A percentile compares a stretch with the other conserved stretches of the same genome.
Conservation (phyloP, 2,888 invertebrate genomes). For the Platycheirus albimanus region DNA sequence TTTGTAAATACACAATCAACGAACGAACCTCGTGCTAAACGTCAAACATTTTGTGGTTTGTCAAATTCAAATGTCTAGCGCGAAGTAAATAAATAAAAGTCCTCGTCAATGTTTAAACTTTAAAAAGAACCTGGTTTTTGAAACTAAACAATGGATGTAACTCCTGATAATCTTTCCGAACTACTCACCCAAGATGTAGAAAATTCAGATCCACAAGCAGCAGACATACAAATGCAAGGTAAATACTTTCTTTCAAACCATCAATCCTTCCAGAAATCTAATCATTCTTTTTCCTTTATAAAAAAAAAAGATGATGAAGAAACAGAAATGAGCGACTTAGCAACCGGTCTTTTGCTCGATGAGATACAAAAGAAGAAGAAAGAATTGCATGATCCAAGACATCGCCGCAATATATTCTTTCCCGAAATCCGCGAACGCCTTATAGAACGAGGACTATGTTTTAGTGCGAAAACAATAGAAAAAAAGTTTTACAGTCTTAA, state of each 20-base stretch:
- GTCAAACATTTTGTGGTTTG: no score
- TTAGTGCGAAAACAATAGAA: slow-evolving; percentile 17
- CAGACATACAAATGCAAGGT: background rate
- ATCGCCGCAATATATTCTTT: slow-evolving; percentile 40
- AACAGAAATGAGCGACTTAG: slow-evolving; percentile 21
- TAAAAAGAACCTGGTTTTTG: no score
- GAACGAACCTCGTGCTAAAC: no score
- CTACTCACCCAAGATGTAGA: no score
- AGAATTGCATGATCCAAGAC: slow-evolving; percentile 40
- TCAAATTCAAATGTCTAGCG: no score
- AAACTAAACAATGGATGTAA: no score
- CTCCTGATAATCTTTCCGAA: no score
- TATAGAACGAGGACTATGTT: slow-evolving; percentile 25
- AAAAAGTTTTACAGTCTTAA: slow-evolving; percentile 48
- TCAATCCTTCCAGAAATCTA: no score
- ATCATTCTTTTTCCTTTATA: background rate
- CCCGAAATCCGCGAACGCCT: slow-evolving; percentile 9
- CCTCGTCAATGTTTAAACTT: no score
- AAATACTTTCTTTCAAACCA: background rate
- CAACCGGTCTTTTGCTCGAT: slow-evolving; percentile 24
- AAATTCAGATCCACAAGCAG: no score
- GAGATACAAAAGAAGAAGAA: slow-evolving; percentile 46
- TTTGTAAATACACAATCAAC: no score
- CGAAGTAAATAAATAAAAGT: no score
- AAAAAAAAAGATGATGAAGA: slow-evolving; percentile 31